Conservation (phyloP, 1,140 invertebrate species). For the Drosophila arizonae region DNA sequence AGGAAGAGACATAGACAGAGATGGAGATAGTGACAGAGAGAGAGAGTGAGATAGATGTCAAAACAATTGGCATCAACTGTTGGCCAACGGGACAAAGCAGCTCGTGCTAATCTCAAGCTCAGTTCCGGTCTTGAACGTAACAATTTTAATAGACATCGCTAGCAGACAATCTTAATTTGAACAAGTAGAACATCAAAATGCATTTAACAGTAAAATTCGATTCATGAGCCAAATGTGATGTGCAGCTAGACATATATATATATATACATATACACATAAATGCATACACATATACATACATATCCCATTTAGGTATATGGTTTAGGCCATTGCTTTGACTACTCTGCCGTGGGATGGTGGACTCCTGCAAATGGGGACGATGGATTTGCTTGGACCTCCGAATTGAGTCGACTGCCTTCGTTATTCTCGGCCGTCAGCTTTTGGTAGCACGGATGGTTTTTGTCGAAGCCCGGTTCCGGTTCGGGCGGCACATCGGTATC, state of each 20-base stretch:
- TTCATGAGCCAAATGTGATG: slow-evolving; percentile 2
- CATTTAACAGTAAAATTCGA: slow-evolving; percentile 17
- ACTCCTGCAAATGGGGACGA: too few species aligned
- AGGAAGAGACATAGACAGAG: slow-evolving; percentile 7
- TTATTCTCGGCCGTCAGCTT: slow-evolving; percentile 27
- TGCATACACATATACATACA: too few species aligned
- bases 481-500: not conserved
- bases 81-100: not conserved
- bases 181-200: slow-evolving; percentile 17
- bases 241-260: not conserved
- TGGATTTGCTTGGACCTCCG: too few species aligned
- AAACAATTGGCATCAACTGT: slow-evolving; percentile 9
- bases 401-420: too few species aligned
- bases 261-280: too few species aligned
- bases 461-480: slow-evolving; percentile 41
- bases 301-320: too few species aligned
- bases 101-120: slow-evolving; percentile 7
- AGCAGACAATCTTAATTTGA: slow-evolving; percentile 8
- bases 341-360: too few species aligned
- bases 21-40: not conserved
- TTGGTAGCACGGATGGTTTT: slow-evolving; percentile 55
- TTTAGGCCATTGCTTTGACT: too few species aligned
- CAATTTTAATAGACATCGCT: slow-evolving; percentile 27
- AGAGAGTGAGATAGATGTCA: too few species aligned
- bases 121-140: slow-evolving; percentile 23